Evolutionary conservation across 2,797 vertebrate genomes (phyloP), one percentile per base, ranked within the genome.

Genomic region (Thunnus albacares): DNA sequence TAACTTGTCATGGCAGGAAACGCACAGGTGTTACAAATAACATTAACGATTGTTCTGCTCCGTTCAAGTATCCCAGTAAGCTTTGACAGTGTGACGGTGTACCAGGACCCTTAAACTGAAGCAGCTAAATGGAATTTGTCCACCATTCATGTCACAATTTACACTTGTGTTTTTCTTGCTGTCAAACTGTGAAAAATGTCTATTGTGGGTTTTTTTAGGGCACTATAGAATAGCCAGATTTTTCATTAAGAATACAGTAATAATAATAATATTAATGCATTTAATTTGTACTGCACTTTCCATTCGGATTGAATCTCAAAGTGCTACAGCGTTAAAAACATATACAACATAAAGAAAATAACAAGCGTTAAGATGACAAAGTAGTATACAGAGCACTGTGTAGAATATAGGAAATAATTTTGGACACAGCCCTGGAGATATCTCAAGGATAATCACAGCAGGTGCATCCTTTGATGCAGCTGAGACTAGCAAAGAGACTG

Each of bases 371-470:
- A 43, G 41, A 14, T 3, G 4, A 4, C 13, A 43, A 14, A 43
- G 41, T 43, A 43, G 41, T 14, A 43, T 47, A 55, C 3, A 47
- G 45, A 10, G 12, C 6, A 57, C 20, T 8, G 6, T 22, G n/a
- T 15, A 52, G 47, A 3, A 53, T 4, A 11, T 6, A 6, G 20
- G 22, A 30, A 55, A 24, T 3, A 11, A 58, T 56, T 63, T 58
- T 22, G 71, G 51, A 68, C 24, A 57, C 14, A 30, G 24, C 15
- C 10, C 2, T 13, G 28, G 17, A 43, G 7, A 38, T 22, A 45
- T 75, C 26, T 17, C n/a, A 43, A 4, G 7, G 38, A 65, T 12
- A 14, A 75, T 74, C 24, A 65, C 67, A 80, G n/a, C 67, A 68
- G 58, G 14, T 15, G 33, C 18, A 75, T 47, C 45, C 56, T 65